A percentile compares a stretch with the other conserved stretches of the same genome.
Evolutionary conservation across 1,140 invertebrate species (phyloP).

Genomic region (Harpegnathos saltator): DNA sequence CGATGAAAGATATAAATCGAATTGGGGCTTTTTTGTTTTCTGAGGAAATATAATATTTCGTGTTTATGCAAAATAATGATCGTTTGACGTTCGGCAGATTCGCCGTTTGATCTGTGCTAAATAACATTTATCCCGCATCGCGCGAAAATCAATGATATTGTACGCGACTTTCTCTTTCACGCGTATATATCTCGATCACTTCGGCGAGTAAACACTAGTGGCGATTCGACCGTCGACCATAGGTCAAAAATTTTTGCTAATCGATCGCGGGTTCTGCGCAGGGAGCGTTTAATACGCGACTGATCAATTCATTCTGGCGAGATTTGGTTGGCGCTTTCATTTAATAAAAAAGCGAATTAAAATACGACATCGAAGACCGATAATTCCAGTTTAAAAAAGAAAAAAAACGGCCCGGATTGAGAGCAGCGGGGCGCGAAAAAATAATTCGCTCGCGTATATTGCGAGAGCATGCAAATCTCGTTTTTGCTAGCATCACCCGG

Average conservation of each 20-base stretch:
- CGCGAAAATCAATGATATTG: neutral
- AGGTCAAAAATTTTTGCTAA: slow-evolving; percentile 37
- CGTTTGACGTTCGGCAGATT: neutral
- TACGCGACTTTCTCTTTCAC: slow-evolving; percentile 28
- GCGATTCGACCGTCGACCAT: slow-evolving; percentile 16
- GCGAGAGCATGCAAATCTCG: slow-evolving; percentile 50
- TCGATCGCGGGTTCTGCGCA: slow-evolving; percentile 14
- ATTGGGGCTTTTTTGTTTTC: neutral
- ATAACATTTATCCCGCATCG: slow-evolving; percentile 32
- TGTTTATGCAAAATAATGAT: neutral
- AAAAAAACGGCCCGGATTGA: slow-evolving; percentile 27
- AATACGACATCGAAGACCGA: slow-evolving; percentile 43
- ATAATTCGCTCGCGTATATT: slow-evolving; percentile 53
- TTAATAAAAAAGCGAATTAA: slow-evolving; percentile 56
- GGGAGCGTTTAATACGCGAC: slow-evolving; percentile 42
- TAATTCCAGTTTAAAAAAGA: slow-evolving; percentile 28
- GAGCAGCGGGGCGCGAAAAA: slow-evolving; percentile 49
- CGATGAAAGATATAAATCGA: neutral
- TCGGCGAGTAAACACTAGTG: slow-evolving; percentile 5
- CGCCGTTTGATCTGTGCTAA: slow-evolving; percentile 2
- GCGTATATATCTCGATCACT: slow-evolving; percentile 16
- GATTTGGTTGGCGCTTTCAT: slow-evolving; percentile 10
- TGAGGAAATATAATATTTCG: neutral
- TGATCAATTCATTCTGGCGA: slow-evolving; percentile 51
- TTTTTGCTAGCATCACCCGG: slow-evolving; percentile 47